Base-by-base conservation (phyloP, 2,888 invertebrate species). In the Hyppa rectilinea region DNA sequence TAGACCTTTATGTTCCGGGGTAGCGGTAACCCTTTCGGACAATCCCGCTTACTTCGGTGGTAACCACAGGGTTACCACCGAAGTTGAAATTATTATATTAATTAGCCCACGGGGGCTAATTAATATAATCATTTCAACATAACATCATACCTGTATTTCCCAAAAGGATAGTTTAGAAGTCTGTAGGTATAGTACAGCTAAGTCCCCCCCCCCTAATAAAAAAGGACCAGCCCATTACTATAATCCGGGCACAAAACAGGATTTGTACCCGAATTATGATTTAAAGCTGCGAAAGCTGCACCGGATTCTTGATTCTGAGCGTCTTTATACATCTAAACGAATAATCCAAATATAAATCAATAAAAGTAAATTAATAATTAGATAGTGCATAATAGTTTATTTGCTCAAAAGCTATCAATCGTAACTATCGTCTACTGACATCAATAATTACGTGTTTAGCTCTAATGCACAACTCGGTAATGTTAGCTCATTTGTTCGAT, bases 381-480 rank as follows among this genome's bases (percentile, higher is more conserved):
- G 38, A 40, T 26, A n/a, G 38, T 56, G 40, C 31, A 70, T 38
- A 58, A 72, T 10, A 45, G 17, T 31, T 50, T n/a, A 12, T 63
- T 64, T 52, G 9, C 45, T 63, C 9, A 20, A 29, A 43, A 71
- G 9, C 70, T n/a, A 79, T 79, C 77, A 64, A 79, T 80, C 60
- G 60, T 79, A 67, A 75, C 65, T 50, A 81, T 70, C 53, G 56
- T 49, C 34, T 65, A 76, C 67, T 66, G 70, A 71, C 82, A 77
- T 82, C 70, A 64, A 78, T 80, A 82, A 80, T 81, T 64, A 78
- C 67, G 67, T 73, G 82, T 68, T 49, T 78, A 67, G 78, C 81
- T 79, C 78, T 79, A 81, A 67, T 79, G 71, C 47, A 67, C 78
- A 79, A 78, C 79, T 50, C 82, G 82, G 79, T 78, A 82, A 78